A percentile compares a stretch with the other conserved stretches of the same genome.
These are phyloP conservation scores for Esperia sulphurella DNA, from an alignment of 2,888 invertebrate species.

Conservation along the genomic window DNA sequence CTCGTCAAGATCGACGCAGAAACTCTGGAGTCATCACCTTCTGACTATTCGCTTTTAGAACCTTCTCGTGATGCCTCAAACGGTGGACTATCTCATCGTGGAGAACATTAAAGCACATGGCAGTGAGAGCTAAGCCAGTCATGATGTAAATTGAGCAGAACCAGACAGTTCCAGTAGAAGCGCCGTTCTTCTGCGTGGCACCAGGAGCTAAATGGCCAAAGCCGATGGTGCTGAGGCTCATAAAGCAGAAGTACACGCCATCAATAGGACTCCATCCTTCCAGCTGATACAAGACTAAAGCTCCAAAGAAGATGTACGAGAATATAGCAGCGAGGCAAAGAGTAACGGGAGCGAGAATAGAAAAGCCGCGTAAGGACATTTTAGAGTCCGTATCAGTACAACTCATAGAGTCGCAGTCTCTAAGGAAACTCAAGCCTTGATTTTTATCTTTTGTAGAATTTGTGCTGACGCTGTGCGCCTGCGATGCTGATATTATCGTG, in stretches of 20 bases:
- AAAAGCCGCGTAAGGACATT: conserved; percentile 84
- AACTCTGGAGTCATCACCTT: conserved; percentile 68
- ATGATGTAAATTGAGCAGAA: conserved; percentile 94
- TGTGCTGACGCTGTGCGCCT: conserved; percentile 65
- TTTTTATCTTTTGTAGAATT: conserved; percentile 68
- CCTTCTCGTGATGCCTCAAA: conserved; percentile 80
- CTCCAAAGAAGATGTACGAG: conserved; percentile 94
- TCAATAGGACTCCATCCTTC: conserved; percentile 96
- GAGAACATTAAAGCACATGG: conserved; percentile 94
- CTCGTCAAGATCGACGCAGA: conserved; percentile 72
- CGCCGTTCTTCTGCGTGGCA: conserved; percentile 68
- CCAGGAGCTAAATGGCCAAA: conserved; percentile 93
- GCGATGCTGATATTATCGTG: conserved; percentile 73
- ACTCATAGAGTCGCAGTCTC: conserved; percentile 78
- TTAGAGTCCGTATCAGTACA: conserved; percentile 84
- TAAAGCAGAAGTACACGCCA: conserved; percentile 96
- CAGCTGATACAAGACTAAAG: conserved; percentile 91
- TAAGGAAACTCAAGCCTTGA: conserved; percentile 62
- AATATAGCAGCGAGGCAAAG: conserved; percentile 94
- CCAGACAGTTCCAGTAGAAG: conserved; percentile 86
- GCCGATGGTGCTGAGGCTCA: conserved; percentile 95
- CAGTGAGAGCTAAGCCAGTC: conserved; percentile 92
- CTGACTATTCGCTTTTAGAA: conserved; percentile 54
- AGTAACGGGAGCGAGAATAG: conserved; percentile 92
- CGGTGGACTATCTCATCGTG: conserved; percentile 93